These are phyloP conservation scores for Oophaga pumilio DNA, from an alignment of 2,113 vertebrate genomes.

Conservation along the genomic window DNA sequence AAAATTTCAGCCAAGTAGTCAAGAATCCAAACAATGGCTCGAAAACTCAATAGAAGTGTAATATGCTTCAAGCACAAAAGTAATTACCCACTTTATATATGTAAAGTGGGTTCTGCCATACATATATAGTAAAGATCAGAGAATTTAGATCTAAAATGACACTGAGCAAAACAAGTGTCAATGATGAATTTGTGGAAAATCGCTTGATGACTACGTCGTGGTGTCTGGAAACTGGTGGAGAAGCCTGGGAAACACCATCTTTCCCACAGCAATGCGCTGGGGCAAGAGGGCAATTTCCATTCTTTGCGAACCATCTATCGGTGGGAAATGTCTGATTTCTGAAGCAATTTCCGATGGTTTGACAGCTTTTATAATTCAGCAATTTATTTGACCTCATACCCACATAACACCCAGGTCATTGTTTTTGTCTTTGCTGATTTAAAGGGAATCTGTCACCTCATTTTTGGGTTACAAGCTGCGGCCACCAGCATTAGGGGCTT, in stretches of 20 bases:
- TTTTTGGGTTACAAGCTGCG: too few relatives aligned
- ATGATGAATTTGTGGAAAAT: background rate
- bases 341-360: too few relatives aligned
- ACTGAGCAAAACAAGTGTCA: background rate
- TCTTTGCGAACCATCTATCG: background rate
- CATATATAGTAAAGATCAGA: background rate
- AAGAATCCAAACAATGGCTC: slow-evolving; percentile 20
- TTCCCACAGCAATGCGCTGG: background rate
- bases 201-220: background rate
- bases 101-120: background rate
- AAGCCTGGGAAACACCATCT: background rate
- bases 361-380: too few relatives aligned
- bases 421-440: too few relatives aligned
- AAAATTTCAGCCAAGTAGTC: slow-evolving; percentile 25
- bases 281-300: background rate
- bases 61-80: background rate
- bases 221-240: background rate
- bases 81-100: background rate
- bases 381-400: too few relatives aligned
- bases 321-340: background rate
- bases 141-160: background rate
- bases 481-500: too few relatives aligned
- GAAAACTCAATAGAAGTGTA: slow-evolving; percentile 18
- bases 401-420: too few relatives aligned
- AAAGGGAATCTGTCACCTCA: too few relatives aligned